Evolutionary conservation across 2,888 invertebrate genomes (phyloP).

Genomic region (Dynastes tityus): DNA sequence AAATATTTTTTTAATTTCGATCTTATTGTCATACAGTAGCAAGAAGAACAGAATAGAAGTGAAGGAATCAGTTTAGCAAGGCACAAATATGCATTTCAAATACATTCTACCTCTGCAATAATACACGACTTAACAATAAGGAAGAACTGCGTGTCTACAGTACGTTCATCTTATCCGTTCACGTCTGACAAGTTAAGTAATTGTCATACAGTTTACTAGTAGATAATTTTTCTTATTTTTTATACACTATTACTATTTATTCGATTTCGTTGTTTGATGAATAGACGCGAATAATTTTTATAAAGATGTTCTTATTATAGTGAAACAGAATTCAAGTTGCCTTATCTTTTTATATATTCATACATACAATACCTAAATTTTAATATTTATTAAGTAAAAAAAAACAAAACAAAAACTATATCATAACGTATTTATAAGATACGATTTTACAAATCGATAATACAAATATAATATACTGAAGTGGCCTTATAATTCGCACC

Average conservation of each 20-base stretch:
- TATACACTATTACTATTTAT: conserved; percentile 11
- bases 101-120: conserved; percentile 62
- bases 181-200: conserved; percentile 20
- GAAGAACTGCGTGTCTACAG: conserved; percentile 52
- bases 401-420: conserved; percentile 9
- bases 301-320: conserved; percentile 12
- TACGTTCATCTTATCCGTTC: conserved; percentile 21
- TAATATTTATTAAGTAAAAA: conserved; percentile 16
- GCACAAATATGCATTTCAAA: conserved; percentile 39
- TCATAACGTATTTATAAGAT: conserved; percentile 13
- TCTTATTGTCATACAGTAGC: conserved; percentile 55
- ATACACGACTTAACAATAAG: conserved; percentile 58
- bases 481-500: conserved; percentile 62
- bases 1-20: conserved; percentile 61
- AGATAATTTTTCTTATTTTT: not conserved
- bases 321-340: conserved; percentile 21
- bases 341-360: conserved; percentile 37
- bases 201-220: not conserved
- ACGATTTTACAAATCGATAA: not conserved
- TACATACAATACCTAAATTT: conserved; percentile 14
- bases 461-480: conserved; percentile 45
- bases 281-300: conserved; percentile 25
- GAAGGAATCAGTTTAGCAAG: not conserved
- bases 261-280: conserved; percentile 8
- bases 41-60: not conserved